Conservation (phyloP, 2,113 vertebrate genomes). For the Corythoichthys haematopterus region DNA sequence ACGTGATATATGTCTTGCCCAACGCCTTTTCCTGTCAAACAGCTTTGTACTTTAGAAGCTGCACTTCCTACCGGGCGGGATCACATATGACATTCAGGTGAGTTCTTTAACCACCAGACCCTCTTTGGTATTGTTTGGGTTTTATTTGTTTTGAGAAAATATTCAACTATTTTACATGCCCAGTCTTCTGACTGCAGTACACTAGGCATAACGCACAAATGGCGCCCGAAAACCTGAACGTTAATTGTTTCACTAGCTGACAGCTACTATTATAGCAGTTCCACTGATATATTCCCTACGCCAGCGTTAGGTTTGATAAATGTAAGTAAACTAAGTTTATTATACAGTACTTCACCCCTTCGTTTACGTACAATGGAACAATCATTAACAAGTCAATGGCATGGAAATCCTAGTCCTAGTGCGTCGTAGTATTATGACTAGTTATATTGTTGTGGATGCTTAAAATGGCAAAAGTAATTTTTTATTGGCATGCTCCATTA, state of each 20-base stretch:
- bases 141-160: neutral
- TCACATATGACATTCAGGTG: neutral
- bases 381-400: too few species aligned
- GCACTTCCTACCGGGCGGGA: neutral
- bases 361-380: too few species aligned
- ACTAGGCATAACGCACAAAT: neutral
- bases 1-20: neutral
- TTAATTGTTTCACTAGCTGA: neutral
- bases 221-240: neutral
- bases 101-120: neutral
- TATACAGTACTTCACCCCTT: too few species aligned
- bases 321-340: neutral
- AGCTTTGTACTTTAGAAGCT: neutral
- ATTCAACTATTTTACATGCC: neutral
- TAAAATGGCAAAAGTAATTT: too few species aligned
- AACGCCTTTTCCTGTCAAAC: slow-evolving; percentile 4
- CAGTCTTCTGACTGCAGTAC: neutral
- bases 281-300: too few species aligned
- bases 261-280: neutral
- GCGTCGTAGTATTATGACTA: too few species aligned
- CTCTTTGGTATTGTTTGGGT: neutral
- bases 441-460: too few species aligned
- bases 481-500: too few species aligned
- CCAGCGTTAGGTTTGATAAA: neutral
- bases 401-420: too few species aligned